phyloP scores from a whole-genome alignment of 2,888 invertebrate genomes.

The Bhutanitis thaidina region DNA sequence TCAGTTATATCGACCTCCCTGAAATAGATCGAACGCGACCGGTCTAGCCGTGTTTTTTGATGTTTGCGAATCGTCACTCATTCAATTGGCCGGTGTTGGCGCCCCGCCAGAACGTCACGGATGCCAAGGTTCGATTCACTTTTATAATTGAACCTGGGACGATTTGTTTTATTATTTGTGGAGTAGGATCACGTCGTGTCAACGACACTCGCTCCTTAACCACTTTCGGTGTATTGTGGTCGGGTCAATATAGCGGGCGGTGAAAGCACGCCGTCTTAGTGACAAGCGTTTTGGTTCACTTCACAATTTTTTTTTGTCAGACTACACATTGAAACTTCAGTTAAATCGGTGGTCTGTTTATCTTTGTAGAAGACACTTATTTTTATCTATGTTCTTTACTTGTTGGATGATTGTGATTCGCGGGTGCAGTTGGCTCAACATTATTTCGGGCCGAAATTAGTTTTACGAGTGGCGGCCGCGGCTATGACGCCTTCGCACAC shows the following conservation, averaged over 20 bases:
- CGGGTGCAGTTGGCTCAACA: conserved; percentile 43
- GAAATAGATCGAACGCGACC: conserved; percentile 65
- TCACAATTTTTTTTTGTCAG: too few species aligned
- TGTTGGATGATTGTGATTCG: conserved; percentile 35
- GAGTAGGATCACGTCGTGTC: conserved; percentile 44
- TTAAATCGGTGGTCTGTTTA: neutral
- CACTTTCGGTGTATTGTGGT: conserved; percentile 22
- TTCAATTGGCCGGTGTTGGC: conserved; percentile 70
- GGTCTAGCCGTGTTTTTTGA: conserved; percentile 58
- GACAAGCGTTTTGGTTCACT: conserved; percentile 1
- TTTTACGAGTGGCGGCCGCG: conserved; percentile 65
- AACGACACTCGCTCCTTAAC: conserved; percentile 19
- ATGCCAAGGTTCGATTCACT: conserved; percentile 56
- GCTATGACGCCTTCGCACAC: conserved; percentile 62
- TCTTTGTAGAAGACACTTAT: conserved; percentile 5
- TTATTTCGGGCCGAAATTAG: conserved; percentile 62
- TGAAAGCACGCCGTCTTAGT: conserved; percentile 9
- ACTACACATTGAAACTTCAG: neutral
- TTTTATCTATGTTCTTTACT: conserved; percentile 29
- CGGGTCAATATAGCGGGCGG: neutral
- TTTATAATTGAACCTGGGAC: conserved; percentile 40
- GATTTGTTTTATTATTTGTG: conserved; percentile 39
- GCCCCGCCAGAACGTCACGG: conserved; percentile 61
- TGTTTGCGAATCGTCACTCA: conserved; percentile 69
- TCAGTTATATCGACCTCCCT: conserved; percentile 62